Evolutionary conservation across 2,888 invertebrate genomes (phyloP).

Genomic region (Eustalomyia histrio): DNA sequence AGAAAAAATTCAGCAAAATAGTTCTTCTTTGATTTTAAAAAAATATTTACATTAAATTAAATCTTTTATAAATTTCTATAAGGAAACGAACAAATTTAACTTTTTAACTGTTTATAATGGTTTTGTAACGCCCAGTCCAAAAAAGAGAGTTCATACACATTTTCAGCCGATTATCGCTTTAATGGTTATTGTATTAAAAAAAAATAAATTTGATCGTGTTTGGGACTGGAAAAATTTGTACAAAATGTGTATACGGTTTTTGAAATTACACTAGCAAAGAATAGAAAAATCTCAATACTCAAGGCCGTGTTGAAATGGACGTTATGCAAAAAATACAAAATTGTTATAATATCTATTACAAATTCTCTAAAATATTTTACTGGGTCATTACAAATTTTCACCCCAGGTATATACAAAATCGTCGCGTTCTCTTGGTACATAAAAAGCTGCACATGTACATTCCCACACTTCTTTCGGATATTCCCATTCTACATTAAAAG

Average conservation of each 20-base stretch:
- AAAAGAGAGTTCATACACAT: too few species aligned
- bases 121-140: too few species aligned
- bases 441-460: conserved; percentile 84
- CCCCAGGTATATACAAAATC: conserved; percentile 62
- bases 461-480: conserved; percentile 87
- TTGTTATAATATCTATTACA: conserved; percentile 13
- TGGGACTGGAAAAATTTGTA: too few species aligned
- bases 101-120: too few species aligned
- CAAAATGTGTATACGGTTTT: too few species aligned
- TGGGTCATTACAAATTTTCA: not conserved
- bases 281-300: too few species aligned
- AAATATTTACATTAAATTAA: conserved; percentile 33
- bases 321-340: not conserved
- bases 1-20: conserved; percentile 36
- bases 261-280: too few species aligned
- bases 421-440: conserved; percentile 81
- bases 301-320: too few species aligned
- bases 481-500: conserved; percentile 81
- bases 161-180: too few species aligned
- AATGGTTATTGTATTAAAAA: too few species aligned
- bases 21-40: conserved; percentile 14
- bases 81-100: not conserved
- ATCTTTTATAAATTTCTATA: not conserved
- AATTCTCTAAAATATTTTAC: not conserved
- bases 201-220: too few species aligned